Evolutionary conservation across 2,797 vertebrate genomes (phyloP), one percentile per base, ranked within the genome.

Genomic region (Pempheris klunzingeri): DNA sequence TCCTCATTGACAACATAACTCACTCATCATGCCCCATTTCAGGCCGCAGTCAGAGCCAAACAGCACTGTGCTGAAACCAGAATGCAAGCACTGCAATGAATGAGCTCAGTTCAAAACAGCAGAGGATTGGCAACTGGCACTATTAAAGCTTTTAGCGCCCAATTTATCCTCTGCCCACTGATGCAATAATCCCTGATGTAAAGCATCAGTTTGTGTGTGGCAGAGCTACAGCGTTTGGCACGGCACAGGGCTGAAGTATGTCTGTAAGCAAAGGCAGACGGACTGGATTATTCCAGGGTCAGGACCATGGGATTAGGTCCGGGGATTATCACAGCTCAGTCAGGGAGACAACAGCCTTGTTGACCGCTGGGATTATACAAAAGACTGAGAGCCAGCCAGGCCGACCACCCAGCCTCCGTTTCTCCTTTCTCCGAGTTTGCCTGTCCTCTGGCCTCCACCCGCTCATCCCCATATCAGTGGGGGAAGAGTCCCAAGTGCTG

Each of bases 281-380:
- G 72, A 55, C 81, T 80, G 90, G 90, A 93, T 94, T 93, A 94
- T 83, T 86, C 43, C 83, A 71, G 82, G 89, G 87, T 92, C 88
- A 90, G 55, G 72, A 73, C 83, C 74, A 34, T 22, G 52, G 83
- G 91, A 92, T 94, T 91, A 92, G 68, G 57, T 72, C 73, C 68
- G 60, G 75, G 75, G 92, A 93, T 94, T 94, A 93, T 93, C 79
- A 91, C 90, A 85, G 87, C 77, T 89, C 84, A 87, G 71, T 88
- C 82, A 85, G 76, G 36, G 82, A 86, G 86, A 89, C 83, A 50
- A 71, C 82, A 54, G 71, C 70, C 41, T 64, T 52, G 72, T 64
- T 70, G 30, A 76, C 64, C 73, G 77, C 60, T 63, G 78, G 70
- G 86, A 93, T 92, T 89, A 88, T 17, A 58, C 30, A 53, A 17